Evolutionary conservation across 2,888 invertebrate species (phyloP), one percentile per base, ranked within the genome.

Genomic region (Hydroisotoma schaefferi): DNA sequence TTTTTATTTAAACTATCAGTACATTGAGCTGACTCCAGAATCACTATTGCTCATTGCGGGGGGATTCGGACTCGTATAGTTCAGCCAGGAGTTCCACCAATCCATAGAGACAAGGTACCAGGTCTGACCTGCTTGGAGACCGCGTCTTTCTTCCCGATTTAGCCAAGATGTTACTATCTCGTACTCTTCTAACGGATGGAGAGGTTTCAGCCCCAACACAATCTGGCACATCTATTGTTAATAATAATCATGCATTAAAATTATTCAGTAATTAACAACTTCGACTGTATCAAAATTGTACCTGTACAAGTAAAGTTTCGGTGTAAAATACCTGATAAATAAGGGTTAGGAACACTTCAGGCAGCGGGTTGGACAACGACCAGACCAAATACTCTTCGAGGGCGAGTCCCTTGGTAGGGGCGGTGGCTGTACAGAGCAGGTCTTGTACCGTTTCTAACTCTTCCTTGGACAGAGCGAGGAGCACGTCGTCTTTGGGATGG

Each of bases 331-430:
- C 75, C 77, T 88, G 87, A 76, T 87, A 86, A 65, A 88, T 77
- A 44, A 88, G 79, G 74, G 87, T 85, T 55, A 88, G 77, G 74
- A 88, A 83, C 1, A 87, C 87, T 57, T 85, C 81, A 55, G 87
- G 83, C 59, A 88, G 77, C 47, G 79, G 78, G 69, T 85, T 83
- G 68, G 85, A 85, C 57, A 88, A 85, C 60, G 87, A 86, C 93
- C 93, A 93, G 73, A 92, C 87, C 70, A 93, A 81, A 77, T 90
- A 93, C 76, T 92, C 92, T 74, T 91, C 91, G 69, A 87, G 82
- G 0, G 87, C 83, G 22, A 88, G 75, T 43, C 67, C 62, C 12
- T 29, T 51, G 2, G 25, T 15, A 10, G n/a, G 40, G 25, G 46
- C 20, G 6, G 55, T 57, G 43, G 43, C 58, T 10, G 62, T 63